Evolutionary conservation across 2,797 vertebrate genomes (phyloP), one percentile per base, ranked within the genome.

Genomic region (Enoplosus armatus): DNA sequence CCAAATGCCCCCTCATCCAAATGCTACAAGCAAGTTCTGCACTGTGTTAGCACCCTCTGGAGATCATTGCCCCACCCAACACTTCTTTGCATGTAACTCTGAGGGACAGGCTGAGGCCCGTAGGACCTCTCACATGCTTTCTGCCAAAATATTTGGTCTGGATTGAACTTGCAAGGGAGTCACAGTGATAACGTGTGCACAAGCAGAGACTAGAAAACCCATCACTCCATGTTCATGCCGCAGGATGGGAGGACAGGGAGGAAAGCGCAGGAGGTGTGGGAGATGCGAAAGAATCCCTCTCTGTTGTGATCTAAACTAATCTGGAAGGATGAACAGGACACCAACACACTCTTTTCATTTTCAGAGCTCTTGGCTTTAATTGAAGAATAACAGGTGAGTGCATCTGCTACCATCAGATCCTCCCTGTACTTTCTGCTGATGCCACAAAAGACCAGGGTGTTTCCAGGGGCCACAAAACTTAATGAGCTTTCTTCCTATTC

Each of bases 61-160:
- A 81, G 66, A 45, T 47, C 58, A 77, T 47, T 39, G 10, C 27
- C 15, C 53, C 27, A 33, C 47, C 58, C 20, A 1, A 35, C 33
- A 39, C 37, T 50, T 50, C 33, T 55, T 48, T 2, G n/a, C 27
- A 27, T 73, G 69, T 86, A 78, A 85, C 79, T 78, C 50, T 58
- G 58, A 76, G 59, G 74, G 61, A 51, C 53, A 45, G 58, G 47
- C 37, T 43, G 69, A 73, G 71, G 54, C 72, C 70, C 9, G 7
- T 74, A 85, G 85, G 75, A 87, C 58, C 74, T 77, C 72, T 90
- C 81, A 86, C 75, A 85, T 92, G 86, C 76, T 91, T 85, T 76
- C 72, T 85, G 74, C 66, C 68, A 82, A 93, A 92, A 88, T 90
- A 87, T 93, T 91, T 87, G 79, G 85, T 79, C 82, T 89, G 73